Base-by-base conservation (phyloP, 2,888 invertebrate species). In the Orgyia antiqua region DNA sequence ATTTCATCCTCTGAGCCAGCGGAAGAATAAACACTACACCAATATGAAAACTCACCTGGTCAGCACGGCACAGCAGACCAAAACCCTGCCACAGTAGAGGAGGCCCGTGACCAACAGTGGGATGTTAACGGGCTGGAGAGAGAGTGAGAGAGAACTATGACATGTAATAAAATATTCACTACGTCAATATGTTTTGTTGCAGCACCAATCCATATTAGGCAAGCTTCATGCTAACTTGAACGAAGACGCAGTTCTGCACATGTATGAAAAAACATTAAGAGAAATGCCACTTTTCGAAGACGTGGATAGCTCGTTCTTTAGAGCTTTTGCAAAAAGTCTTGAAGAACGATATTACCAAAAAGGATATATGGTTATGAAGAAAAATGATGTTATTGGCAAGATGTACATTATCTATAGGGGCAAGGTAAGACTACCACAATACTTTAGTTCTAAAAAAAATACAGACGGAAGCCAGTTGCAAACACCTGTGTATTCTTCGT, bases 211-310 rank as follows among this genome's bases (percentile, higher is more conserved):
- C 18, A 84, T 83, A 45, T 58, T 86, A 27, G 80, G 82, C 4
- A 87, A 87, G 56, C 53, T 88, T 20, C 87, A 88, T 55, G 79
- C 88, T 18, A 86, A 86, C 48, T 57, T 88, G 34, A 84, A 87
- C 46, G 88, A 88, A 74, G 88, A 88, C 42, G 82, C 84, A 3
- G 83, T 88, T 9, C 58, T 87, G 23, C 82, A 76, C 39, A 77
- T 88, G 75, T 88, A 88, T 43, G 88, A 88, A 49, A 77, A 79
- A 39, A 88, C 88, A 0, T 57, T 88, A 28, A 53, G 77, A 42
- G 84, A 87, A 59, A 88, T 88, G 46, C 87, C 88, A 6, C 48
- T 88, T 26, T 88, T 88, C 39, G 84, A 87, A 54, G 72, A 80
- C 36, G 79, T 88, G 0, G 88, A 88, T 31, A 72, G 73, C 44